A percentile compares a stretch with the other conserved stretches of the same genome.
Conservation (phyloP, 2,888 invertebrate species). For the Synanthedon andrenaeformis region DNA sequence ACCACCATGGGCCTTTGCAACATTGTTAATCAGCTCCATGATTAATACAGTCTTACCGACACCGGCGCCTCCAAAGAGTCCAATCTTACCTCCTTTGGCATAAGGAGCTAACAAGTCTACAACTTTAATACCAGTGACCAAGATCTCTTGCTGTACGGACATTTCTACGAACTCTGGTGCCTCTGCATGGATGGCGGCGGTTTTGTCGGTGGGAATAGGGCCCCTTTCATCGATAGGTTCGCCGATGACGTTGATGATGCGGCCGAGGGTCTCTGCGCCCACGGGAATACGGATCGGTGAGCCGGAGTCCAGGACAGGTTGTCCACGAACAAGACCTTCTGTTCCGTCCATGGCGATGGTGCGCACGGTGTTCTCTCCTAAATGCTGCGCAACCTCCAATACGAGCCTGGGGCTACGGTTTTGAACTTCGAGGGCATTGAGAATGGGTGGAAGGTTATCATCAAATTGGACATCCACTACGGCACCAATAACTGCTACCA, state of each 20-base stretch:
- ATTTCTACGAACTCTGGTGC: constrained; percentile 93
- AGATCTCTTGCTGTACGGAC: constrained; percentile 91
- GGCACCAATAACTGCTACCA: constrained; percentile 97
- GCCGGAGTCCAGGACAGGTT: constrained; percentile 84
- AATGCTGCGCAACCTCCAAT: constrained; percentile 91
- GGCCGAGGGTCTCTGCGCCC: constrained; percentile 89
- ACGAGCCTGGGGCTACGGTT: constrained; percentile 84
- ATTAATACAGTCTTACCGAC: constrained; percentile 97
- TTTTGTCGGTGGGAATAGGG: constrained; percentile 82
- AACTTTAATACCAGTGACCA: constrained; percentile 95
- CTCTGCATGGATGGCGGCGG: constrained; percentile 87
- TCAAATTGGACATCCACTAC: constrained; percentile 99
- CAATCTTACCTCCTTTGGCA: constrained; percentile 95
- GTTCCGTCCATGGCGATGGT: constrained; percentile 96
- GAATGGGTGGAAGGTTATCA: constrained; percentile 89
- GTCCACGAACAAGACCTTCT: constrained; percentile 90
- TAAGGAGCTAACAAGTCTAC: constrained; percentile 94
- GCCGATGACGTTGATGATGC: constrained; percentile 95
- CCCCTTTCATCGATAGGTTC: constrained; percentile 91
- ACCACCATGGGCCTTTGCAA: constrained; percentile 96
- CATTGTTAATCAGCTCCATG: constrained; percentile 97
- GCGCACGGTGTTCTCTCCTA: constrained; percentile 90
- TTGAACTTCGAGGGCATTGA: constrained; percentile 94
- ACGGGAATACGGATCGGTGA: constrained; percentile 93
- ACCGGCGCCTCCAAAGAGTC: constrained; percentile 93